phyloP scores from a whole-genome alignment of 1,140 invertebrate genomes.

The Pomacea maculata region DNA sequence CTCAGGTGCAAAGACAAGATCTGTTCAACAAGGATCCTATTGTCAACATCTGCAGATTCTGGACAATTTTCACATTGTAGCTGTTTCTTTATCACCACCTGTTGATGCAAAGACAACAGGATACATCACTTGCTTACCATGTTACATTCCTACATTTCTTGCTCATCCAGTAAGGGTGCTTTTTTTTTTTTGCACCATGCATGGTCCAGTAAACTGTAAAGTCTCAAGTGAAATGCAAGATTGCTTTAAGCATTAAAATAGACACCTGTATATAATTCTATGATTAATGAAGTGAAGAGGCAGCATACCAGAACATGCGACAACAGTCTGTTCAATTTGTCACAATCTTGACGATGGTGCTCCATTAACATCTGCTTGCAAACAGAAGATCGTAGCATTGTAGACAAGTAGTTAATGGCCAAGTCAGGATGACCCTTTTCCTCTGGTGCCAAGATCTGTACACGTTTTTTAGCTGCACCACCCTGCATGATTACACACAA shows the following conservation, averaged over 20 bases:
- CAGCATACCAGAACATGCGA: conserved; percentile 4
- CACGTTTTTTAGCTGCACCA: conserved; percentile 32
- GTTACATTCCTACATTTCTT: background rate
- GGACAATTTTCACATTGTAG: background rate
- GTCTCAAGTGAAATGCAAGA: background rate
- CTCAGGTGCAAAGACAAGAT: conserved; percentile 32
- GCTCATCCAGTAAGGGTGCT: background rate
- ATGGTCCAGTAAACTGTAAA: background rate
- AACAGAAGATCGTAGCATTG: conserved; percentile 29
- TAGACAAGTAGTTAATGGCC: conserved; percentile 31
- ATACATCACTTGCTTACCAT: background rate
- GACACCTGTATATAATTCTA: too few relatives aligned
- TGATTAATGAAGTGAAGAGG: background rate
- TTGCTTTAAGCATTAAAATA: background rate
- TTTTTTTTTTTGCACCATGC: background rate
- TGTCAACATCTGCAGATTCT: conserved; percentile 12
- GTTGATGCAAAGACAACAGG: background rate
- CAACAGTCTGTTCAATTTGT: conserved; percentile 6
- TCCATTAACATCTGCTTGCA: conserved; percentile 35
- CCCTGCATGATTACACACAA: conserved; percentile 6
- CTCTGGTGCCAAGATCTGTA: conserved; percentile 35
- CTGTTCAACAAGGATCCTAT: conserved; percentile 24
- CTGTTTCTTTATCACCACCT: conserved; percentile 2
- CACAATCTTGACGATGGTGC: conserved; percentile 12
- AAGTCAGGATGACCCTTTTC: conserved; percentile 28